Base-by-base conservation (phyloP, 2,797 vertebrate species). In the Cossypha polioptera region DNA sequence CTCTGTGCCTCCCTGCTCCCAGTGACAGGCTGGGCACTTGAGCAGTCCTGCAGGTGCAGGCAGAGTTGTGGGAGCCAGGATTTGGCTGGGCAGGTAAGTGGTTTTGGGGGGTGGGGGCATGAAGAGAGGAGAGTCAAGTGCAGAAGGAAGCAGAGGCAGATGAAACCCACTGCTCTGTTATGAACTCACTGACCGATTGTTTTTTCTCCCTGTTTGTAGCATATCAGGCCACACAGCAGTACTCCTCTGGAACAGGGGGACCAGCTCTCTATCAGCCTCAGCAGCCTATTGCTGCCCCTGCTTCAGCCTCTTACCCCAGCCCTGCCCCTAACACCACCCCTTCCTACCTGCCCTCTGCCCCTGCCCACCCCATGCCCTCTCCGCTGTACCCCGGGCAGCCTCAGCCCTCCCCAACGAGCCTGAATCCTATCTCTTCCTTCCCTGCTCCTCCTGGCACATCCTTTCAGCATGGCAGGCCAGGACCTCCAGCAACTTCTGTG, bases 401-500 rank as follows among this genome's bases (percentile, higher is more conserved):
- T 95, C 97, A 97, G 7, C 80, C 96, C 95, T 97, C 98, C 91
- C 94, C 97, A 14, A 36, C 97, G 0, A 53, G 92, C 96, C 93
- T 97, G 92, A 97, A 94, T 51, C 94, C 98, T 31, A 11, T 95
- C 95, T 96, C 98, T 95, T 86, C 98, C 96, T 97, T 96, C 87
- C 96, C 98, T 94, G 97, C 97, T 95, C 97, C 97, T 85, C 96
- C 98, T 66, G 98, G 98, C 96, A 96, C 97, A 13, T 98, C 98
- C 98, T 99, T 99, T 97, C 99, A 99, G 98, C 99, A 99, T 97
- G 98, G 98, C 92, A 98, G 99, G 80, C 99, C 99, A n/a, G 99
- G 99, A 97, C 99, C 98, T 98, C 98, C 99, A 94, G 98, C 98
- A 67, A 97, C 98, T 40, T 98, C 98, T 96, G 88, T 97, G 88